These are phyloP conservation scores for Neotragus pygmaeus DNA, from an alignment of 2,113 vertebrate species.

Conservation along the genomic window DNA sequence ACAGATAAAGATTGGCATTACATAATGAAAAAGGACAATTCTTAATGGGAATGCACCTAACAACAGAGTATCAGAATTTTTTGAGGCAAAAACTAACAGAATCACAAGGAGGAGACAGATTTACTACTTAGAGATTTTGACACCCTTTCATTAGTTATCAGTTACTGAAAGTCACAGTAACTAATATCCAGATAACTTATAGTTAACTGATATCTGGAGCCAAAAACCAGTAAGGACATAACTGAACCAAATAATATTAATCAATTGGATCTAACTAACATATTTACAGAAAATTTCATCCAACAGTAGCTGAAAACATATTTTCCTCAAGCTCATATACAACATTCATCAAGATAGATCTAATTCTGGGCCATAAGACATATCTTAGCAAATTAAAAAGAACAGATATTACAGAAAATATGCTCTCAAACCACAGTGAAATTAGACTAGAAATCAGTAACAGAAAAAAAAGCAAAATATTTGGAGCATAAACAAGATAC, in stretches of 20 bases:
- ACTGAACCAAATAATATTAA: neutral
- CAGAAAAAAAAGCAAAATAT: neutral
- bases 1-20: neutral
- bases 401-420: neutral
- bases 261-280: neutral
- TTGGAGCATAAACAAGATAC: neutral
- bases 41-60: neutral
- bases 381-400: neutral
- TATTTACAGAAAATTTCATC: neutral
- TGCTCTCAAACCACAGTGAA: neutral
- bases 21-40: neutral
- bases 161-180: neutral
- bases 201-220: neutral
- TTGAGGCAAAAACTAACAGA: neutral
- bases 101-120: neutral
- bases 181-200: no score
- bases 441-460: neutral
- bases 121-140: neutral
- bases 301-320: neutral
- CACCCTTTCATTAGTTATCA: neutral
- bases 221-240: neutral
- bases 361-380: neutral
- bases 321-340: neutral
- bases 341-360: neutral
- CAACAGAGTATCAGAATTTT: neutral